phyloP scores from a whole-genome alignment of 2,797 vertebrate genomes.

The Rhinoraja longicauda region DNA sequence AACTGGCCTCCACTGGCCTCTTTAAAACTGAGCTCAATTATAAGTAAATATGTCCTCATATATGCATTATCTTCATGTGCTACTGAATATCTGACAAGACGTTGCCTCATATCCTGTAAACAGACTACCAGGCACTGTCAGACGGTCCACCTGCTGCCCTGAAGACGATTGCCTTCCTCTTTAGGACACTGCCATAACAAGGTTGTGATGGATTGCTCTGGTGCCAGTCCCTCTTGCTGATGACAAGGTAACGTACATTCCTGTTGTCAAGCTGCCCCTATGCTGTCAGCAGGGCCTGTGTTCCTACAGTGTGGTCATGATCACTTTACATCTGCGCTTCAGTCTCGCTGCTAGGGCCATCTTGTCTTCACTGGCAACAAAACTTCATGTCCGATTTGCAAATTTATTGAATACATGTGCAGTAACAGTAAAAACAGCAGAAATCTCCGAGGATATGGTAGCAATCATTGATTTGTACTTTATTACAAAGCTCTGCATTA shows the following conservation, averaged over 20 bases:
- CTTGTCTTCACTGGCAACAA: not conserved
- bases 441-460: not conserved
- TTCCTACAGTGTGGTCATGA: not conserved
- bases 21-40: not conserved
- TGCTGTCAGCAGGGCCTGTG: slow-evolving; percentile 33
- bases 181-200: slow-evolving; percentile 28
- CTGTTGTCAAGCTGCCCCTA: slow-evolving; percentile 26
- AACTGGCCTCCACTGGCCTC: not conserved
- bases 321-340: slow-evolving; percentile 26
- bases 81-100: not conserved
- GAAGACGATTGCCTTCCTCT: slow-evolving; percentile 25
- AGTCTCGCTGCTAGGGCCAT: not conserved
- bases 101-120: not conserved
- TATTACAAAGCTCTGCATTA: slow-evolving; percentile 19
- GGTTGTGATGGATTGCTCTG: slow-evolving; percentile 10
- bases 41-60: not conserved
- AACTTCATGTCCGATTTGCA: not conserved
- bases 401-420: not conserved
- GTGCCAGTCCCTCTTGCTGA: slow-evolving; percentile 19
- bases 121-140: not conserved
- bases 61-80: not conserved
- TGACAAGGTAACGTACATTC: slow-evolving; percentile 29
- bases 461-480: slow-evolving; percentile 1
- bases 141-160: slow-evolving; percentile 6
- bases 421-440: not conserved